phyloP scores from a whole-genome alignment of 1,140 invertebrate genomes.

The Neodiprion fabricii region DNA sequence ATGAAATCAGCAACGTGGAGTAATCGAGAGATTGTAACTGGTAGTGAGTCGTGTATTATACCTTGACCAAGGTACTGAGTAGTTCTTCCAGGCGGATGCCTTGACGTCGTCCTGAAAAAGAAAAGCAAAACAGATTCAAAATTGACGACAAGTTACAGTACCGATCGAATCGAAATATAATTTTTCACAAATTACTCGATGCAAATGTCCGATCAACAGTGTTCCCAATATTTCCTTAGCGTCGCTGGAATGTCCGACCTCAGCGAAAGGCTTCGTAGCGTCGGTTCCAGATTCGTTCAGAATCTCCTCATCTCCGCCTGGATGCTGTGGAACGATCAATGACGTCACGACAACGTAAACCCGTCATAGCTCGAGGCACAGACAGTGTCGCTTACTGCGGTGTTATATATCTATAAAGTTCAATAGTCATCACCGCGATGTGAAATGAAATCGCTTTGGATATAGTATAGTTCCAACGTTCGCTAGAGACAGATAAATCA shows the following conservation, averaged over 20 bases:
- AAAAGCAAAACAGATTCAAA: background rate
- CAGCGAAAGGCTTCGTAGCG: slow-evolving; percentile 81
- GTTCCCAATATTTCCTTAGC: slow-evolving; percentile 74
- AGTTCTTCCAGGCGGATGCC: background rate
- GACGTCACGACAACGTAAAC: background rate
- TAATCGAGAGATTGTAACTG: no score
- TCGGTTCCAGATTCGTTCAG: slow-evolving; percentile 79
- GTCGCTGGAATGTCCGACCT: slow-evolving; percentile 86
- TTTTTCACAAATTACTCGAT: background rate
- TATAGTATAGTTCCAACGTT: no score
- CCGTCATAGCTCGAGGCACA: no score
- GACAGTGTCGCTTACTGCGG: no score
- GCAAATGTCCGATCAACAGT: slow-evolving; percentile 68
- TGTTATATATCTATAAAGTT: no score
- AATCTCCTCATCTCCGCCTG: slow-evolving; percentile 84
- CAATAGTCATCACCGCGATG: no score
- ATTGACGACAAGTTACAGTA: background rate
- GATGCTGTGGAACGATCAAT: slow-evolving; percentile 67
- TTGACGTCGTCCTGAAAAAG: background rate
- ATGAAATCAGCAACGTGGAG: background rate
- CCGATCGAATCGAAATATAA: no score
- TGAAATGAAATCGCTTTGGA: no score
- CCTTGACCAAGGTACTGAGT: background rate
- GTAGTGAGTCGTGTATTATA: background rate
- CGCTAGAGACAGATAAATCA: no score